Evolutionary conservation across 2,888 invertebrate species (phyloP).

Genomic region (Electrophaes corylata): DNA sequence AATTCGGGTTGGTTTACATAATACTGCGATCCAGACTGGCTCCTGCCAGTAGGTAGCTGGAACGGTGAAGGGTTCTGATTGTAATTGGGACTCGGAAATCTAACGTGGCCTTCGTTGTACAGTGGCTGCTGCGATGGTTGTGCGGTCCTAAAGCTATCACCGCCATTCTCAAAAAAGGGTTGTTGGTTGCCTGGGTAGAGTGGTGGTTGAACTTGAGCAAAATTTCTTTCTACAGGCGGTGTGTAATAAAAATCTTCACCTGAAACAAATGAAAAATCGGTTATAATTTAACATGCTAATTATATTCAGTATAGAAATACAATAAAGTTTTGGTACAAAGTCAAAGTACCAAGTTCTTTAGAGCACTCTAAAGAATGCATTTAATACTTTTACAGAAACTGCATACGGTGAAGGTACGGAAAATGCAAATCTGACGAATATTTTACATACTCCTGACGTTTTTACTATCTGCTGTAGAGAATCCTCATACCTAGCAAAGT

Average conservation of each 20-base stretch:
- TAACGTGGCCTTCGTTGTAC: constrained; percentile 67
- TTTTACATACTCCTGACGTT: constrained; percentile 1
- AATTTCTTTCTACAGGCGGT: constrained; percentile 75
- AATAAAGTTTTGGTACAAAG: constrained; percentile 8
- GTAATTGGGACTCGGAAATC: constrained; percentile 77
- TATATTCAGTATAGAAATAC: constrained; percentile 14
- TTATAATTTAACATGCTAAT: constrained; percentile 4
- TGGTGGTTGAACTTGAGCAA: constrained; percentile 81
- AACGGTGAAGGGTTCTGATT: constrained; percentile 80
- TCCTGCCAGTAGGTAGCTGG: constrained; percentile 77
- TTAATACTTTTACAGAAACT: constrained; percentile 7
- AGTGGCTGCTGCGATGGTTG: constrained; percentile 64
- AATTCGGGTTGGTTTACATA: constrained; percentile 79
- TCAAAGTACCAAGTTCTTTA: constrained; percentile 3
- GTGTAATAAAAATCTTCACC: constrained; percentile 79
- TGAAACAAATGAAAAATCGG: constrained; percentile 60
- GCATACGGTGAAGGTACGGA: constrained; percentile 2
- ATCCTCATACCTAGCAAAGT: neutral
- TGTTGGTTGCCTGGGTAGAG: constrained; percentile 71
- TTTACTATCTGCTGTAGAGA: neutral
- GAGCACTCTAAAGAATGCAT: constrained; percentile 8
- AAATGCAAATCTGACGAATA: constrained; percentile 18
- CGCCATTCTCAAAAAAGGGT: constrained; percentile 69
- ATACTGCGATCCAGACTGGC: constrained; percentile 74
- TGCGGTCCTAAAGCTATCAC: constrained; percentile 66